Conservation (phyloP, 1,140 invertebrate species). For the Drosophila novamexicana region DNA sequence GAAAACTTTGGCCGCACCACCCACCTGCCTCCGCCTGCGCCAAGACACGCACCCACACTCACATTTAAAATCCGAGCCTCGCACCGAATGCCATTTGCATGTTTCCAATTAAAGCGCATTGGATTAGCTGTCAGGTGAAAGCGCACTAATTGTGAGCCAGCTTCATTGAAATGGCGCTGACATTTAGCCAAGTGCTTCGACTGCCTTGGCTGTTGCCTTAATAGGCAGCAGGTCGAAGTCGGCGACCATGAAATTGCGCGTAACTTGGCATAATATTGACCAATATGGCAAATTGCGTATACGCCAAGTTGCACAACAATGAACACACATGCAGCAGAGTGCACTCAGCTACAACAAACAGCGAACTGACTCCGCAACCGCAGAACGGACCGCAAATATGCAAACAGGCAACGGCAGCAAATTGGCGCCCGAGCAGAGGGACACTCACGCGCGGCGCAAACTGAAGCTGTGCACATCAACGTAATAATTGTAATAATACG, state of each 20-base stretch:
- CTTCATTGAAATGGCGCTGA: no score
- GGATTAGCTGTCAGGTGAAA: not conserved
- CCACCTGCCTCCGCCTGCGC: conserved; percentile 7
- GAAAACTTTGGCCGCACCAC: conserved; percentile 15
- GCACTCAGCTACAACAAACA: conserved; percentile 36
- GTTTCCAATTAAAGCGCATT: conserved; percentile 15
- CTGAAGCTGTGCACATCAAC: conserved; percentile 68
- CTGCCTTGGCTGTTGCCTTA: conserved; percentile 4
- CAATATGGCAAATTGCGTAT: conserved; percentile 77
- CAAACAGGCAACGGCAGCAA: conserved; percentile 48
- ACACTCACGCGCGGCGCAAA: conserved; percentile 15
- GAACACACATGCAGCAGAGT: conserved; percentile 15
- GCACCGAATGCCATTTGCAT: conserved; percentile 23
- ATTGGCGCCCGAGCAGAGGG: conserved; percentile 18
- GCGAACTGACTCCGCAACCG: conserved; percentile 59
- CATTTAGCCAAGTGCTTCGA: not conserved
- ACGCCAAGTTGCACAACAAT: conserved; percentile 62
- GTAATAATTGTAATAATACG: conserved; percentile 80
- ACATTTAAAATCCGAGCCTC: not conserved
- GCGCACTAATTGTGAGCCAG: no score
- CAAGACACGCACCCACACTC: no score
- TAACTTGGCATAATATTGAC: conserved; percentile 78
- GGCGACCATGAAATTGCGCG: conserved; percentile 73
- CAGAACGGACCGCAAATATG: conserved; percentile 61
- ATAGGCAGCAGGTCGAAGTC: conserved; percentile 45